Base-by-base conservation (phyloP, 2,113 vertebrate genomes). In the Hippoglossus stenolepis region DNA sequence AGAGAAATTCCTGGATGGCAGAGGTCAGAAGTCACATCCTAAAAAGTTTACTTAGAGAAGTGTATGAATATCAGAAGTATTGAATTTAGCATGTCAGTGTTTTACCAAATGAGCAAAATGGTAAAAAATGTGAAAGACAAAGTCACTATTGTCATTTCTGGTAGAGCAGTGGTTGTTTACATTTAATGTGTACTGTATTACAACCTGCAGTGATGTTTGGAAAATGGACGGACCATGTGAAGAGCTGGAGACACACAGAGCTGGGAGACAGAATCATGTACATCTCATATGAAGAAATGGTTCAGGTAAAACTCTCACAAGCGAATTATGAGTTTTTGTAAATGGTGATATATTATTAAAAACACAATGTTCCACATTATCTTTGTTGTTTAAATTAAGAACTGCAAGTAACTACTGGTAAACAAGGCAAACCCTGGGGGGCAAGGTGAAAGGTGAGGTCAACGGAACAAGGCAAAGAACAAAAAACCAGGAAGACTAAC, bases 201-300 rank as follows among this genome's bases (percentile, higher is more conserved):
- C 40, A 43, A 43, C 40, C 35, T 79, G 35, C 68, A 95, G 94
- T 94, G 57, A 0, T 94, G 54, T 94, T 94, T 84, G 95, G 95
- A 58, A 95, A 95, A 85, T 95, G 95, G 95, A 93, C 93, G 0
- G 92, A 95, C 24, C 94, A 95, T 11, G 53, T 95, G 53, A 95
- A 93, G 85, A 88, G 93, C 76, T 95, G 95, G 95, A 93, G 35
- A 75, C 67, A 85, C 12, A 5, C 83, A 0, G 84, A 92, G 20
- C 73, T 94, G 8, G 90, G 87, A 73, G 92, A 95, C 75, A 82
- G 94, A 78, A 92, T 95, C 49, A 72, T 95, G 40, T 92, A 82
- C 75, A 80, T 95, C 77, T 94, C 94, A 0, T 95, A 94, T 53
- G 94, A 95, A 82, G n/a, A 95, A 69, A 93, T 95, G 92, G 49